Evolutionary conservation across 2,888 invertebrate genomes (phyloP).

Genomic region (Odontomyia ornata): DNA sequence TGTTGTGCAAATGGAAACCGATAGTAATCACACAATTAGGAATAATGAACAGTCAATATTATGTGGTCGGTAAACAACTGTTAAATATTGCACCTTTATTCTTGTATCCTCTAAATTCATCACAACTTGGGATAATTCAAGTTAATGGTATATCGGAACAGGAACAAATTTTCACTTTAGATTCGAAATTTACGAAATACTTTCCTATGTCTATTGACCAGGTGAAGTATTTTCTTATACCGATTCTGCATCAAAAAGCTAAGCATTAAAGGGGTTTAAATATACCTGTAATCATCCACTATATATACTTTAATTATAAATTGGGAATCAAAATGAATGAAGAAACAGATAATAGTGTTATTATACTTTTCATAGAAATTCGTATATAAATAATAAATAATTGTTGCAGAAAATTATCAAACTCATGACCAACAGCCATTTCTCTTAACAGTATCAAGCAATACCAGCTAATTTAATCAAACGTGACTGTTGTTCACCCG

Average conservation of each 20-base stretch:
- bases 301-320: background rate
- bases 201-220: background rate
- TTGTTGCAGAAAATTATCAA: conserved; percentile 6
- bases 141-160: too few relatives aligned
- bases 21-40: too few relatives aligned
- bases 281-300: background rate
- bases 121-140: too few relatives aligned
- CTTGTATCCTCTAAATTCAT: too few relatives aligned
- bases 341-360: background rate
- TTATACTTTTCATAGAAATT: conserved; percentile 1
- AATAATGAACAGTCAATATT: too few relatives aligned
- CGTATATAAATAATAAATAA: background rate
- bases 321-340: background rate
- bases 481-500: background rate
- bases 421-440: background rate
- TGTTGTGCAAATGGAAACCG: background rate
- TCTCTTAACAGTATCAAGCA: background rate
- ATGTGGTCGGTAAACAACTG: background rate
- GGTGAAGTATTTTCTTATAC: background rate
- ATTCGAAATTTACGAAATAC: background rate
- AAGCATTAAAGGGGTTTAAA: too few relatives aligned
- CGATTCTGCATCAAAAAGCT: background rate
- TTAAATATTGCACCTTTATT: background rate
- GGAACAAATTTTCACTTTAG: background rate
- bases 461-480: background rate